Base-by-base conservation (phyloP, 2,797 vertebrate species). In the Squalus acanthias region DNA sequence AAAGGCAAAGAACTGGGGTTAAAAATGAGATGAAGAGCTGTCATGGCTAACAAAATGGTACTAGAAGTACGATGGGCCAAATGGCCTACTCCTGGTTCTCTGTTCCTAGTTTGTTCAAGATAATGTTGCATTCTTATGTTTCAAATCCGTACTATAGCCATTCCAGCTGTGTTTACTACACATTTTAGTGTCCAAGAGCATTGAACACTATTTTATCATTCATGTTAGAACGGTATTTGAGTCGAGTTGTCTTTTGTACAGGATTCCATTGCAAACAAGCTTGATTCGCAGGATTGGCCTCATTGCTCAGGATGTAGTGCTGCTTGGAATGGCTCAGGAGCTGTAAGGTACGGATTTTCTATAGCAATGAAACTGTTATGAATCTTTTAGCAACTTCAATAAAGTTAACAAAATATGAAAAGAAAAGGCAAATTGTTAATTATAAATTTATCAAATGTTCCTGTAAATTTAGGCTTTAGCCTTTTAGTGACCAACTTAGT, bases 261-360 rank as follows among this genome's bases (percentile, higher is more conserved):
- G 99, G 99, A 99, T 97, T 98, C 98, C n/a, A 98, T 99, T 96
- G 99, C 99, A 97, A 99, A 99, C 97, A 99, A 99, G 97, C 97
- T 99, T 96, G 99, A 99, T 97, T 97, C 98, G 91, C 98, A 96
- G 97, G 99, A 99, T 5, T 99, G 99, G 99, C 99, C 99, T 0
- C 99, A 99, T 95, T 98, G 98, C 98, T 99, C 99, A 0, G 98
- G 98, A 96, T 99, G 98, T 96, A 98, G 99, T 74, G 98, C 99
- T 92, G 98, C 98, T 0, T 99, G 99, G 99, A 99, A 99, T 65
- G 99, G 99, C 74, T 99, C 99, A 0, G 99, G 99, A 96, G 99
- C 98, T 95, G 99, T 99, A 96, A 99, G 99, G 99, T 99, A 97
- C 96, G 96, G 33, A 0, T 0, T 91, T 96, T 67, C 26, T 82